A percentile compares a stretch with the other conserved stretches of the same genome.
Evolutionary conservation across 2,797 vertebrate genomes (phyloP).

Genomic region (Dendrocincla tyrannina): DNA sequence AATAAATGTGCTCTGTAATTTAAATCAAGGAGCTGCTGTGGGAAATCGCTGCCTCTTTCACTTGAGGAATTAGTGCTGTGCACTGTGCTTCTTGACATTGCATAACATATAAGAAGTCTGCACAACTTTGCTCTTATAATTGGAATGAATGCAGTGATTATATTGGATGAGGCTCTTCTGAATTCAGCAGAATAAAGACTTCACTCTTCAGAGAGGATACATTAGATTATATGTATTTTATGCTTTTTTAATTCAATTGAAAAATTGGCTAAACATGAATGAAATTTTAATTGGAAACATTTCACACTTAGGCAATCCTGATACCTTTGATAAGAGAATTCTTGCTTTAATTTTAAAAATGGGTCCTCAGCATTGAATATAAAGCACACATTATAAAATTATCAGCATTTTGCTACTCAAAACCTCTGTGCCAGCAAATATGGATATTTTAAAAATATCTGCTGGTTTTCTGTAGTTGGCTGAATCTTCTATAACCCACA

Average conservation of each 20-base stretch:
- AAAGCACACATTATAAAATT: slow-evolving; percentile 58
- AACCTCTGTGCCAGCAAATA: slow-evolving; percentile 14
- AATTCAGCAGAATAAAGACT: slow-evolving; percentile 80
- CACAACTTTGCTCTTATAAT: slow-evolving; percentile 82
- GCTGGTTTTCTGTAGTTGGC: not conserved
- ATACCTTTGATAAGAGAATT: slow-evolving; percentile 76
- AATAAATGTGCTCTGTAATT: slow-evolving; percentile 86
- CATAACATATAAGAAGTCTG: slow-evolving; percentile 75
- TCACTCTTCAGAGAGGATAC: slow-evolving; percentile 76
- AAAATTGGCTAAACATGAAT: slow-evolving; percentile 82
- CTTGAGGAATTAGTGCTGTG: slow-evolving; percentile 84
- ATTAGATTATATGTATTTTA: slow-evolving; percentile 80
- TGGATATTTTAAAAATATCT: not conserved
- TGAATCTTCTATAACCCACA: not conserved
- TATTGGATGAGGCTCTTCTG: slow-evolving; percentile 79
- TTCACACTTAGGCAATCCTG: slow-evolving; percentile 75
- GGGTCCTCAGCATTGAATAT: slow-evolving; percentile 29
- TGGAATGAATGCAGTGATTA: slow-evolving; percentile 84
- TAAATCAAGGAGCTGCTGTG: slow-evolving; percentile 88
- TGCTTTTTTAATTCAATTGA: slow-evolving; percentile 83
- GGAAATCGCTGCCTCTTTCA: slow-evolving; percentile 83
- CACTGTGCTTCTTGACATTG: slow-evolving; percentile 79
- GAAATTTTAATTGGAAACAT: slow-evolving; percentile 84
- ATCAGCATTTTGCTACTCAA: slow-evolving; percentile 37
- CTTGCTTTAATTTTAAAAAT: slow-evolving; percentile 63